Evolutionary conservation across 2,113 vertebrate genomes (phyloP).

Genomic region (Ciconia stormi): DNA sequence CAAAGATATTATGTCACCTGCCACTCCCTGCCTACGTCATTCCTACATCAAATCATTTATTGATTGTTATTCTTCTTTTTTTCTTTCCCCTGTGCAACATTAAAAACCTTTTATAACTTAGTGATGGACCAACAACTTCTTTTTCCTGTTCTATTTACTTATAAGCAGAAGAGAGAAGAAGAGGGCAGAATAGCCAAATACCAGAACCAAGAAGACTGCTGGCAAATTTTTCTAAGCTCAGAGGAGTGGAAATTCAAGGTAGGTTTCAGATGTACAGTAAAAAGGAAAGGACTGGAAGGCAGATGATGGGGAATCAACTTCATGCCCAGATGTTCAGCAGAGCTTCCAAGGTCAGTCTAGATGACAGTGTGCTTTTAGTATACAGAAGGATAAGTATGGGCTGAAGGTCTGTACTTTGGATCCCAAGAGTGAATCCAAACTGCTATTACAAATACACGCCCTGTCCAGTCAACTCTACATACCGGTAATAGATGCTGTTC

Average conservation of each 20-base stretch:
- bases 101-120: background rate
- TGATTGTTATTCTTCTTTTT: background rate
- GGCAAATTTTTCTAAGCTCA: background rate
- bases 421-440: background rate
- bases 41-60: background rate
- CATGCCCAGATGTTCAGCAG: background rate
- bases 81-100: background rate
- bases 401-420: background rate
- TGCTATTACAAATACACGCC: rapidly evolving
- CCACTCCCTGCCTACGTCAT: rapidly evolving
- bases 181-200: background rate
- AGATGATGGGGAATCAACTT: background rate
- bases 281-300: background rate
- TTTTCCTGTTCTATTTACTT: background rate
- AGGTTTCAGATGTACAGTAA: background rate
- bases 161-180: background rate
- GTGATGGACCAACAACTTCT: background rate
- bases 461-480: background rate
- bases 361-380: background rate
- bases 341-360: background rate
- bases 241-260: background rate
- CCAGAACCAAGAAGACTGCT: background rate
- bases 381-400: background rate
- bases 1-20: background rate
- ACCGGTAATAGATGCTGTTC: background rate